These are phyloP conservation scores for Prostheceraeus crozeri DNA, from an alignment of 2,888 invertebrate genomes.

Conservation along the genomic window DNA sequence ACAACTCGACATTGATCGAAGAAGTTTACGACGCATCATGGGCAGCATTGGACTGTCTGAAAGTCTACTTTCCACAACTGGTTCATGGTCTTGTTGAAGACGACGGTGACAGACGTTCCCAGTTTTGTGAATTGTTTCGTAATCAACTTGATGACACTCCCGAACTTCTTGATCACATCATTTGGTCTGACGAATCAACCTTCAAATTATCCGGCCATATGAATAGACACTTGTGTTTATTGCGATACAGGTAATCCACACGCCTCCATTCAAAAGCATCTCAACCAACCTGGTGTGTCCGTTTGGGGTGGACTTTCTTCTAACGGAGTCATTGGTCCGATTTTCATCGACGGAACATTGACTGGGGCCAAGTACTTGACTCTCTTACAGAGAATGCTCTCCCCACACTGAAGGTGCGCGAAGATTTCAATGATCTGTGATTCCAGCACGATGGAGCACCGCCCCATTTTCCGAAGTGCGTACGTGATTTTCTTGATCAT, in stretches of 20 bases:
- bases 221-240: slow-evolving; percentile 7
- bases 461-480: slow-evolving; percentile 6
- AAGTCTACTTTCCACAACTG: slow-evolving; percentile 9
- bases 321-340: not conserved
- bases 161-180: too few relatives aligned
- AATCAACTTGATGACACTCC: too few relatives aligned
- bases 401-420: not conserved
- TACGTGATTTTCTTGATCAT: not conserved
- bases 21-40: slow-evolving; percentile 16
- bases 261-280: slow-evolving; percentile 7
- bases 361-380: not conserved
- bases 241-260: slow-evolving; percentile 10
- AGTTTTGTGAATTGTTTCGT: too few relatives aligned
- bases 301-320: slow-evolving; percentile 18
- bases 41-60: not conserved
- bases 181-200: too few relatives aligned
- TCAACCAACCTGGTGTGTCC: slow-evolving; percentile 13
- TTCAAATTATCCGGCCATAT: slow-evolving; percentile 10
- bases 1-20: slow-evolving; percentile 9
- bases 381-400: slow-evolving; percentile 15
- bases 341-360: slow-evolving; percentile 7
- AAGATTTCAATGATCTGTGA: not conserved
- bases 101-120: not conserved
- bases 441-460: slow-evolving; percentile 13
- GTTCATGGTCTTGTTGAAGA: slow-evolving; percentile 18